phyloP scores from a whole-genome alignment of 37 sponge, comb jelly and placozoan genomes.

The Amphimedon queenslandica region DNA sequence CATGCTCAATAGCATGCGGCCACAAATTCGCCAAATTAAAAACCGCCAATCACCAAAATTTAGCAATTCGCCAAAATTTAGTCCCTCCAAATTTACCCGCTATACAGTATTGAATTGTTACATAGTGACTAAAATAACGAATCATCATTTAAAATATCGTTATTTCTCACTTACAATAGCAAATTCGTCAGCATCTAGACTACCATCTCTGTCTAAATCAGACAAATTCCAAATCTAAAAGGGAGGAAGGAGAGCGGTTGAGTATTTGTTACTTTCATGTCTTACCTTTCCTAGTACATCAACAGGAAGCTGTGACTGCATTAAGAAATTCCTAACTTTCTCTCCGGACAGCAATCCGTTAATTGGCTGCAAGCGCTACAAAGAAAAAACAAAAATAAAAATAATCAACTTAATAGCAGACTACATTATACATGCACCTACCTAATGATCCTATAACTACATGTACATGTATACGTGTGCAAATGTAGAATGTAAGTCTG shows the following conservation, averaged over 20 bases:
- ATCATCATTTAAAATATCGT: neutral
- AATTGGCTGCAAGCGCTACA: conserved; percentile 38
- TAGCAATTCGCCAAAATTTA: no score
- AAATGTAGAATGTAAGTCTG: no score
- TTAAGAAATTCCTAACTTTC: conserved; percentile 53
- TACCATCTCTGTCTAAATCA: conserved; percentile 74
- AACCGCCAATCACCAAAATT: no score
- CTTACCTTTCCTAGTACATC: conserved; percentile 69
- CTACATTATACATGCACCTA: no score
- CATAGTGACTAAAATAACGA: neutral
- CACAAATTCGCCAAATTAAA: no score
- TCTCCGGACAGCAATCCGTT: conserved; percentile 61
- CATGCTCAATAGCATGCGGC: no score
- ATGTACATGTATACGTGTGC: no score
- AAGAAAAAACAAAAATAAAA: no score
- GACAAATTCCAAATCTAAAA: conserved; percentile 71
- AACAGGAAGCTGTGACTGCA: conserved; percentile 53
- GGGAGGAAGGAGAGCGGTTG: neutral
- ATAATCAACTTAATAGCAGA: no score
- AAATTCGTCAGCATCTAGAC: conserved; percentile 66
- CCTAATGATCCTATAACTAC: no score
- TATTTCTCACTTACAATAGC: conserved; percentile 61
- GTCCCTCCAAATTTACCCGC: no score
- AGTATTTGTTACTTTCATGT: neutral
- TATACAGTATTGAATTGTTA: no score